Conservation (phyloP, 1,140 invertebrate species). For the Ceratina japonica region DNA sequence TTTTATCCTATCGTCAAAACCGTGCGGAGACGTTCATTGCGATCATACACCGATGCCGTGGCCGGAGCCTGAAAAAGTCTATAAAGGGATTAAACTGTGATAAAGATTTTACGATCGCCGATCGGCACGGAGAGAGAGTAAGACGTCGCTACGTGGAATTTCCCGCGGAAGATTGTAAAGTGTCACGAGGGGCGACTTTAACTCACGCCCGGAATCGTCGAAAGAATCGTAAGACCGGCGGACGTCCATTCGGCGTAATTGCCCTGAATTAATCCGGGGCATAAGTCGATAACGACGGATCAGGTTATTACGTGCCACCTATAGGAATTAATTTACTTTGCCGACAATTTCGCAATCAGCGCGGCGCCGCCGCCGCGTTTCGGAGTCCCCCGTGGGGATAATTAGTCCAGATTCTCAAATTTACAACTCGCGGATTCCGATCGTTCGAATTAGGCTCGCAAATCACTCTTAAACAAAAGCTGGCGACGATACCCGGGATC, state of each 20-base stretch:
- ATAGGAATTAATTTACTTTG: slow-evolving; percentile 19
- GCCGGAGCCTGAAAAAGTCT: slow-evolving; percentile 1
- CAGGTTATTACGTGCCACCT: neutral
- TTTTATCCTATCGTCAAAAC: slow-evolving; percentile 28
- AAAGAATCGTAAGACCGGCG: no score
- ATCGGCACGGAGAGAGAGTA: slow-evolving; percentile 4
- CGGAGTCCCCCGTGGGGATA: neutral
- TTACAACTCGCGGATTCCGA: neutral
- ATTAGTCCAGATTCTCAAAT: slow-evolving; percentile 19
- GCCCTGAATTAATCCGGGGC: no score
- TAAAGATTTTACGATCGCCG: slow-evolving; percentile 54
- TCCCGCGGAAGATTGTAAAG: slow-evolving; percentile 20
- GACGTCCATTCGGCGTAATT: no score
- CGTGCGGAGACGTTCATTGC: slow-evolving; percentile 21
- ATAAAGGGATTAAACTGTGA: slow-evolving; percentile 54
- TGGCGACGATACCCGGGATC: no score
- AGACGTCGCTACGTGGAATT: slow-evolving; percentile 1
- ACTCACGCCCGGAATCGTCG: neutral
- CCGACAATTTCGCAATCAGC: slow-evolving; percentile 16
- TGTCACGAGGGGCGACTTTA: slow-evolving; percentile 7
- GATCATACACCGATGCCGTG: slow-evolving; percentile 21
- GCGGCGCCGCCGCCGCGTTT: no score
- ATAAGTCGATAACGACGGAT: neutral
- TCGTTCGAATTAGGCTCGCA: slow-evolving; percentile 12
- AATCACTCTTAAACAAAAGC: neutral